Evolutionary conservation across 2,888 invertebrate genomes (phyloP).

Genomic region (Stenichneumon culpator): DNA sequence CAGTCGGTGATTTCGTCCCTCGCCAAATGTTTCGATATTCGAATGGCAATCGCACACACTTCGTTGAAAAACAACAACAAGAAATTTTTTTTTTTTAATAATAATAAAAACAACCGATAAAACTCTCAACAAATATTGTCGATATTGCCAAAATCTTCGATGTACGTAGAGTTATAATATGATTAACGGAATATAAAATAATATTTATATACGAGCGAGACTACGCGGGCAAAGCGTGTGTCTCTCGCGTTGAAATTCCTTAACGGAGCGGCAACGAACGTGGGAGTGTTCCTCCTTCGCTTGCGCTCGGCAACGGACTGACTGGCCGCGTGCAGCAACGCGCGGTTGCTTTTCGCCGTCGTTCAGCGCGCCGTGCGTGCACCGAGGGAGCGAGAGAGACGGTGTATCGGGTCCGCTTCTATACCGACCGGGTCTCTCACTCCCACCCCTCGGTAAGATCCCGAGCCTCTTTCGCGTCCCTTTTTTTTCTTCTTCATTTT

Average conservation of each 20-base stretch:
- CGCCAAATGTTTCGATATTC: constrained; percentile 1
- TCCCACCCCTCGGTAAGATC: background rate
- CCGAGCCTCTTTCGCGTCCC: constrained; percentile 40
- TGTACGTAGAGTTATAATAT: background rate
- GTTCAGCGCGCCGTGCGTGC: constrained; percentile 61
- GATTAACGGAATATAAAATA: background rate
- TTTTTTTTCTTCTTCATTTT: constrained; percentile 27
- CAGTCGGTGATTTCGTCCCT: constrained; percentile 40
- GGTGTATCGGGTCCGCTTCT: background rate
- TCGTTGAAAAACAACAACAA: background rate
- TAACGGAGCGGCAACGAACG: constrained; percentile 35
- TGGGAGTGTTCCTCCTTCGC: constrained; percentile 67
- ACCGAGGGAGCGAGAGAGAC: constrained; percentile 43
- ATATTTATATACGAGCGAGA: background rate
- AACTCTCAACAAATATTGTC: background rate
- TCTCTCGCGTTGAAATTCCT: constrained; percentile 38
- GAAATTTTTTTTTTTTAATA: no score
- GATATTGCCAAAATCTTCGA: background rate
- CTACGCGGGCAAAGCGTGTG: constrained; percentile 8
- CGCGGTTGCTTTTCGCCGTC: constrained; percentile 70
- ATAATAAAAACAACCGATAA: background rate
- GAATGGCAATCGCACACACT: constrained; percentile 15
- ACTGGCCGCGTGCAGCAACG: constrained; percentile 74
- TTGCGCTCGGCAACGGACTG: constrained; percentile 79
- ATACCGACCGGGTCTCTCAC: background rate